phyloP scores from a whole-genome alignment of 1,140 invertebrate genomes.

The Aphelenchoides fujianensis region DNA sequence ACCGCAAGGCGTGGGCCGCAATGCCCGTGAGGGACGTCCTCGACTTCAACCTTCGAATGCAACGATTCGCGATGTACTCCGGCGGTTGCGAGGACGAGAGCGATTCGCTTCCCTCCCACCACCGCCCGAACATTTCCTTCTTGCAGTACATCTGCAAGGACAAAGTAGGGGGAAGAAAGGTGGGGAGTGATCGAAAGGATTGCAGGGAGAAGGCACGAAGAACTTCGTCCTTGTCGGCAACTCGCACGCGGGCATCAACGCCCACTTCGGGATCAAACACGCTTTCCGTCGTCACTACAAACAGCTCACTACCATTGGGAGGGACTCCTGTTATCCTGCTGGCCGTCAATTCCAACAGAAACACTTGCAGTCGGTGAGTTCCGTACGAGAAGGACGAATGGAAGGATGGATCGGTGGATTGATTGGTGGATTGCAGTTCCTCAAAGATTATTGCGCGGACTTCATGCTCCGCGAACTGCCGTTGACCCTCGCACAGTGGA shows the following conservation, averaged over 20 bases:
- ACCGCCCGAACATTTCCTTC: background rate
- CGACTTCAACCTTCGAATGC: background rate
- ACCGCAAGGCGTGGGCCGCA: background rate
- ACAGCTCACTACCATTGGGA: background rate
- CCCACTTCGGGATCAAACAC: background rate
- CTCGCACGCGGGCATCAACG: background rate
- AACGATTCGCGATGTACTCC: background rate
- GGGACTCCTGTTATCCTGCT: slow-evolving; percentile 2
- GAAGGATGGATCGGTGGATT: no score
- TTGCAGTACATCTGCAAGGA: slow-evolving; percentile 11
- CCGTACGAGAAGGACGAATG: no score
- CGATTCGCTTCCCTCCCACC: background rate
- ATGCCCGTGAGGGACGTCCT: background rate
- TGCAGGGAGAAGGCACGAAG: no score
- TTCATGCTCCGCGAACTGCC: background rate
- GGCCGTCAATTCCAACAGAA: background rate
- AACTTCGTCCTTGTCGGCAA: slow-evolving; percentile 1
- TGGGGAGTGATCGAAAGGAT: no score
- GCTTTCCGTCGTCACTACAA: background rate
- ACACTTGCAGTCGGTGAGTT: background rate
- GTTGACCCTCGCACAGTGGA: background rate
- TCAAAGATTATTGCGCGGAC: slow-evolving; percentile 10
- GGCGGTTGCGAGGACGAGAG: background rate
- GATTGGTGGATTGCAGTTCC: background rate
- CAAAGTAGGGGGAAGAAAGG: background rate